Conservation (phyloP, 2,113 vertebrate genomes). For the Dipodomys merriami region DNA sequence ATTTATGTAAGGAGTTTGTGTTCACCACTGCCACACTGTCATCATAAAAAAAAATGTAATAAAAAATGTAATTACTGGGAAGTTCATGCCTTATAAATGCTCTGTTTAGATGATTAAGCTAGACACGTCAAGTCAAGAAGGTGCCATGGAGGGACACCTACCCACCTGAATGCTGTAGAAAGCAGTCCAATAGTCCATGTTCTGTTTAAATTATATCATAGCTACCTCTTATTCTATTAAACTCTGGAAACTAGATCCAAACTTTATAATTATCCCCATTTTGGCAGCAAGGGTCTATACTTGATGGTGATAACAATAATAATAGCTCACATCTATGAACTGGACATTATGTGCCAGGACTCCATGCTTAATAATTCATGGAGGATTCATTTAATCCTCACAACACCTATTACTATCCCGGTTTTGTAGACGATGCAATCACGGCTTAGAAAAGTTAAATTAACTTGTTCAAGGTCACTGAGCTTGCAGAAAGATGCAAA, state of each 20-base stretch:
- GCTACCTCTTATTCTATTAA: background rate
- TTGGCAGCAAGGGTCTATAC: constrained; percentile 45
- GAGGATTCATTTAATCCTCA: constrained; percentile 44
- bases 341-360: constrained; percentile 23
- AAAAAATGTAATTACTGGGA: background rate
- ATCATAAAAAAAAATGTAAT: constrained; percentile 28
- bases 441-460: constrained; percentile 17
- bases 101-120: background rate
- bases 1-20: constrained; percentile 36
- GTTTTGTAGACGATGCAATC: constrained; percentile 25
- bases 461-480: constrained; percentile 66
- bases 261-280: constrained; percentile 37
- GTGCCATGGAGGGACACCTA: background rate
- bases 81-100: constrained; percentile 17
- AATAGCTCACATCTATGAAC: constrained; percentile 23
- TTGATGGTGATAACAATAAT: constrained; percentile 19
- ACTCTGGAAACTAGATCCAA: constrained; percentile 38
- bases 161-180: background rate
- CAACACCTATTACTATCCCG: background rate
- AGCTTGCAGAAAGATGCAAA: constrained; percentile 28
- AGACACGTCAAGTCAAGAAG: background rate
- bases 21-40: constrained; percentile 48
- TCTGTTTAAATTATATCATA: constrained; percentile 13
- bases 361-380: constrained; percentile 20
- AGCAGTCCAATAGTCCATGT: background rate